phyloP scores from a whole-genome alignment of 2,888 invertebrate species.

The Epirrhoe tristata region DNA sequence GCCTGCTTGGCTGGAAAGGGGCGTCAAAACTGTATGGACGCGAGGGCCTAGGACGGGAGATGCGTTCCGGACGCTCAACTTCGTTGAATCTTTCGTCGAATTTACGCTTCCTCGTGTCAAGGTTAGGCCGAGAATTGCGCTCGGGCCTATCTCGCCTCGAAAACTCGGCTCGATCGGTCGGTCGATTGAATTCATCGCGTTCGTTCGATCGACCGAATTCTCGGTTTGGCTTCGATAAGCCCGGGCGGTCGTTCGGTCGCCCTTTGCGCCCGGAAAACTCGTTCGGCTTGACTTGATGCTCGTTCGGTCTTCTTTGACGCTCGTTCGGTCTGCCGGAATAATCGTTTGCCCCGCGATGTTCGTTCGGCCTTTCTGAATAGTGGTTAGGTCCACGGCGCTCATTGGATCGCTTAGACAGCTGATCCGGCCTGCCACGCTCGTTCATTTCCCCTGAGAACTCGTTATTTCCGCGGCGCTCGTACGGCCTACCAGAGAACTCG shows the following conservation, averaged over 20 bases:
- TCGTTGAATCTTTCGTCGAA: constrained; percentile 14
- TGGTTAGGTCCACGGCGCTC: constrained; percentile 19
- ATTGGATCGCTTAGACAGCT: constrained; percentile 5
- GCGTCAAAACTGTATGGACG: too few species aligned
- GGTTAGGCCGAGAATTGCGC: neutral
- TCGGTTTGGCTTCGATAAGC: neutral
- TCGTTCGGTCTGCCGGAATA: constrained; percentile 11
- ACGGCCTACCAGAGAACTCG: constrained; percentile 10
- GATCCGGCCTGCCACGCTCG: constrained; percentile 6
- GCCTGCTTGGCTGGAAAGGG: neutral
- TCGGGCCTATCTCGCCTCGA: neutral
- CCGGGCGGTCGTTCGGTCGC: constrained; percentile 7
- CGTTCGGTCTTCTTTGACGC: neutral
- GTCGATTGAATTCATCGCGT: neutral
- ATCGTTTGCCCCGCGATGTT: constrained; percentile 5
- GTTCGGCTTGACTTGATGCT: neutral
- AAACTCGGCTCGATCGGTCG: constrained; percentile 3
- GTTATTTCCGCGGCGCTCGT: constrained; percentile 3
- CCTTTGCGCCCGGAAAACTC: neutral
- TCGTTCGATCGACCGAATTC: neutral
- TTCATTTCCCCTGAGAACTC: constrained; percentile 5
- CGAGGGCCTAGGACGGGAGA: constrained; percentile 4
- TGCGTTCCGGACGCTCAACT: constrained; percentile 10
- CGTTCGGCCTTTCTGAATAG: constrained; percentile 8
- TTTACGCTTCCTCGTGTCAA: constrained; percentile 18